Conservation (phyloP, 2,888 invertebrate genomes). For the Polymixis flavicincta region DNA sequence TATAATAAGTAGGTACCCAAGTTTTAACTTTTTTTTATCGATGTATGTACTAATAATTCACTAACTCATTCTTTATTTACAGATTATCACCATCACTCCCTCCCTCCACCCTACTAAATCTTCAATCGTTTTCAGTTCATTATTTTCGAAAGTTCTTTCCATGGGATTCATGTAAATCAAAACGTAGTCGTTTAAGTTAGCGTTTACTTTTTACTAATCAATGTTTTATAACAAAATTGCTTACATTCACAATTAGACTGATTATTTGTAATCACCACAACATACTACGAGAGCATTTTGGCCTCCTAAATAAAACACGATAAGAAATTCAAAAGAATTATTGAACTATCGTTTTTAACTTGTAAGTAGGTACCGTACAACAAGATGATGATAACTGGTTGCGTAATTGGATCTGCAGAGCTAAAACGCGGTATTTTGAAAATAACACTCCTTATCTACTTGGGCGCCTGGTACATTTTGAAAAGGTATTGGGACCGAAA, state of each 20-base stretch:
- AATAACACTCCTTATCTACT: constrained; percentile 15
- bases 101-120: neutral
- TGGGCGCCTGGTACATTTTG: constrained; percentile 53
- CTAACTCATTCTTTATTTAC: neutral
- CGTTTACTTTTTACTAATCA: too few relatives aligned
- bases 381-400: neutral
- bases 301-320: constrained; percentile 3
- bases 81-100: neutral
- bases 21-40: neutral
- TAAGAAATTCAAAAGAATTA: neutral
- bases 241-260: neutral
- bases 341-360: neutral
- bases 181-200: neutral
- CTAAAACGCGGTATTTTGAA: constrained; percentile 24
- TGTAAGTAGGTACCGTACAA: neutral
- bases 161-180: neutral
- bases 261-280: constrained; percentile 7
- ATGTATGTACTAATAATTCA: neutral
- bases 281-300: neutral
- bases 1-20: neutral
- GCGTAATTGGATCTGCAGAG: neutral
- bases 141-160: neutral
- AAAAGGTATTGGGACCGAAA: constrained; percentile 15
- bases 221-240: neutral
- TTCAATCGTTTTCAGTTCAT: neutral